Percentiles rank a stretch among this genome's conserved stretches.
Conservation (phyloP, 1,140 invertebrate species). For the Anastrepha obliqua region DNA sequence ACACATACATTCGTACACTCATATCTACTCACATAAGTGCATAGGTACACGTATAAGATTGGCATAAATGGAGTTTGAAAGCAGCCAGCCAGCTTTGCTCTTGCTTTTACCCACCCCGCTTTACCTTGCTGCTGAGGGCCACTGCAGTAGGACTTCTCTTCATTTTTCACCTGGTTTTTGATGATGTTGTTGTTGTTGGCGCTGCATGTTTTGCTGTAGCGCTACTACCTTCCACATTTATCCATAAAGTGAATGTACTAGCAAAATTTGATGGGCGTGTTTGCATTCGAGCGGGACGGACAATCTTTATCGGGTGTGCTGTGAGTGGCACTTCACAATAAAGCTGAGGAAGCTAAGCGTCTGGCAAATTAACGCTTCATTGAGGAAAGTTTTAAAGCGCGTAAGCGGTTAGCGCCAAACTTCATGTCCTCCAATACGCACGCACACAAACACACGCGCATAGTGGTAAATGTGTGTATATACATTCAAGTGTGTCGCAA, state of each 20-base stretch:
- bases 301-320: background rate
- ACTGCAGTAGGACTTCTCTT: background rate
- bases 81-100: background rate
- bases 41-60: background rate
- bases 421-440: background rate
- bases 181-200: background rate
- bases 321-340: background rate
- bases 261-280: too few relatives aligned
- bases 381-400: background rate
- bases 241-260: too few relatives aligned
- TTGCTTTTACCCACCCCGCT: background rate
- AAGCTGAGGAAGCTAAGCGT: constrained; percentile 59
- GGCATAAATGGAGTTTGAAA: background rate
- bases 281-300: too few relatives aligned
- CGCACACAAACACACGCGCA: background rate
- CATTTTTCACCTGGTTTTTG: constrained; percentile 12
- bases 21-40: background rate
- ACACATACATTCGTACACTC: background rate
- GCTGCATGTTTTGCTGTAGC: background rate
- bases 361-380: constrained; percentile 52
- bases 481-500: background rate
- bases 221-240: background rate
- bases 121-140: background rate
- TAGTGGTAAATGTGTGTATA: background rate
- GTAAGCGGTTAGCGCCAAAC: constrained; percentile 13